Base-by-base conservation (phyloP, 2,888 invertebrate species). In the Plebejus melissa region DNA sequence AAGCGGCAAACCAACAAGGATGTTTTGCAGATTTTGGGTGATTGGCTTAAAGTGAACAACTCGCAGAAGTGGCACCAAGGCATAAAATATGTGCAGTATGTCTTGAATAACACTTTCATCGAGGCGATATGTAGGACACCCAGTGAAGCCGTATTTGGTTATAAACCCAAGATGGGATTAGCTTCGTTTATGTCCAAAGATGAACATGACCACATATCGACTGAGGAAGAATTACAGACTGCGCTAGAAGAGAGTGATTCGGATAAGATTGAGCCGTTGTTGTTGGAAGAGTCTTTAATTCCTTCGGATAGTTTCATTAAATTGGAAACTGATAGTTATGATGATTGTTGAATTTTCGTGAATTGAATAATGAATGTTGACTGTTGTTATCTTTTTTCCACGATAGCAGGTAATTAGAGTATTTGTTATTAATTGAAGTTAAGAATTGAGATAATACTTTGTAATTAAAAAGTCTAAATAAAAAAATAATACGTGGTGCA, bases 31-130 rank as follows among this genome's bases (percentile, higher is more conserved):
- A 82, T 82, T 69, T 77, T 88, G 50, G 84, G 85, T 65, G 81
- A 83, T 58, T 88, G 87, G 87, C 77, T 86, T 32, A 78, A 82
- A 32, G 79, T 80, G 70, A 85, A 86, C 32, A 81, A 83, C 22
- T 83, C 83, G 69, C 81, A 81, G 28, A 85, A 84, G 78, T 89
- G 88, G 88, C 84, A 86, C 60, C 82, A 85, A 57, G 88, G 87
- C 9, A 80, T 88, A 2, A 89, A 88, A 75, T 86, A 80, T 75
- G 84, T 88, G 5, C 88, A 88, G 74, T 80, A 86, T 76, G 79
- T 80, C 0, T 80, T 88, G 69, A 88, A 88, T 75, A 85, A 84
- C 7, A 82, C 81, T 3, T 88, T 88, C 76, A 80, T 86, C 50
- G 79, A 81, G 9, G 76, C 79, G 4, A 79, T 88, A 76, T 85